phyloP scores from a whole-genome alignment of 2,888 invertebrate species.

The Macrosiphum euphorbiae region DNA sequence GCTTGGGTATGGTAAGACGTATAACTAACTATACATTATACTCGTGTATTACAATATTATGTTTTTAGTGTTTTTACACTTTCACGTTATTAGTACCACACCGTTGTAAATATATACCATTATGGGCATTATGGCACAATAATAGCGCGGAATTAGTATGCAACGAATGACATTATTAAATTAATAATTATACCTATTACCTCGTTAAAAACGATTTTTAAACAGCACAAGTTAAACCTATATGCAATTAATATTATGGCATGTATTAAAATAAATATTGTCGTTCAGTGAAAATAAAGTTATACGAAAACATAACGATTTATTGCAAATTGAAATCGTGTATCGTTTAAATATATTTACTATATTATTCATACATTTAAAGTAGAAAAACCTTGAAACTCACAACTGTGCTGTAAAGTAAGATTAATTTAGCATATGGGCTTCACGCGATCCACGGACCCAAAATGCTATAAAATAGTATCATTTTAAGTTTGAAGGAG shows the following conservation, averaged over 20 bases:
- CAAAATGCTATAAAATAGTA: not conserved
- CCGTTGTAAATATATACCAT: no score
- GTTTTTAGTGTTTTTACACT: no score
- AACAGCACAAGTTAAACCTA: not conserved
- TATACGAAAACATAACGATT: not conserved
- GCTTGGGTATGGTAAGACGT: no score
- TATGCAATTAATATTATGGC: not conserved
- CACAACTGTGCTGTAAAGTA: not conserved
- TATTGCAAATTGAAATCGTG: not conserved
- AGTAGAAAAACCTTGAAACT: not conserved
- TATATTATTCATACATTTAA: not conserved
- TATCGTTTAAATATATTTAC: not conserved
- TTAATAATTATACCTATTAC: no score
- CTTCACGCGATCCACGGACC: no score
- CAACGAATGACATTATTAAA: no score
- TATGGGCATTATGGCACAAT: no score
- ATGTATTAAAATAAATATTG: not conserved
- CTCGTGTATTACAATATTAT: no score
- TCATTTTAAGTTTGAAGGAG: not conserved
- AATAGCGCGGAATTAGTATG: no score
- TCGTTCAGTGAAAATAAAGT: not conserved
- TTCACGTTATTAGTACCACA: no score
- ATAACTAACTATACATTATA: no score
- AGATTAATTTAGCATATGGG: not conserved
- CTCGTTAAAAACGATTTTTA: not conserved